Conservation (phyloP, 2,888 invertebrate genomes). For the Koerneria pararmatus region DNA sequence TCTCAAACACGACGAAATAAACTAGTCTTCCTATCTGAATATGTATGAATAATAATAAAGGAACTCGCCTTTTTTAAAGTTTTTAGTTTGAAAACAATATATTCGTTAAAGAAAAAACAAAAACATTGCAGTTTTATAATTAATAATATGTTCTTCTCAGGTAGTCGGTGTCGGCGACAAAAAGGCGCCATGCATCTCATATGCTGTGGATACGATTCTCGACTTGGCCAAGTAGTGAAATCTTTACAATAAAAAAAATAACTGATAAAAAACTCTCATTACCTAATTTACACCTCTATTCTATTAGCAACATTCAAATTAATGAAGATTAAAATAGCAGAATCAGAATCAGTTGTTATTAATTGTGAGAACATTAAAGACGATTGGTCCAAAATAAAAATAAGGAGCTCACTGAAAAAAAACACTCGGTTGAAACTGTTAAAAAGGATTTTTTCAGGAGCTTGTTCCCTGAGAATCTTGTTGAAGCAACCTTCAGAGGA, state of each 20-base stretch:
- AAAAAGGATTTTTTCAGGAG: constrained; percentile 70
- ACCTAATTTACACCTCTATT: too few relatives aligned
- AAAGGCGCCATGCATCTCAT: constrained; percentile 43
- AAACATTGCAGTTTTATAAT: too few relatives aligned
- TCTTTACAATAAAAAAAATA: too few relatives aligned
- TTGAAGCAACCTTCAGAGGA: constrained; percentile 61
- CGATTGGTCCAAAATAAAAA: neutral
- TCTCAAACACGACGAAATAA: too few relatives aligned
- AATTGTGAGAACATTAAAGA: neutral
- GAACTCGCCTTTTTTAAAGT: too few relatives aligned
- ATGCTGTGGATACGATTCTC: constrained; percentile 46
- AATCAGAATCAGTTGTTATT: neutral
- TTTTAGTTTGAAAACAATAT: too few relatives aligned
- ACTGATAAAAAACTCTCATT: too few relatives aligned
- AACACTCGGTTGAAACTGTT: neutral
- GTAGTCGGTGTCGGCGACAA: constrained; percentile 34
- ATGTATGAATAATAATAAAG: too few relatives aligned
- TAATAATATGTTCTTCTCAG: neutral
- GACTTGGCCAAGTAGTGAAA: constrained; percentile 40
- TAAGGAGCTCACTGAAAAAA: neutral
- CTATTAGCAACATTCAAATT: too few relatives aligned
- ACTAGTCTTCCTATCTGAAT: too few relatives aligned
- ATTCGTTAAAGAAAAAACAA: too few relatives aligned
- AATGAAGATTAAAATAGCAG: neutral
- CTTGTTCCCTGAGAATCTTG: constrained; percentile 70